Conservation (phyloP, 92 coral and sea anemone species). For the Blastomussa wellsi region DNA sequence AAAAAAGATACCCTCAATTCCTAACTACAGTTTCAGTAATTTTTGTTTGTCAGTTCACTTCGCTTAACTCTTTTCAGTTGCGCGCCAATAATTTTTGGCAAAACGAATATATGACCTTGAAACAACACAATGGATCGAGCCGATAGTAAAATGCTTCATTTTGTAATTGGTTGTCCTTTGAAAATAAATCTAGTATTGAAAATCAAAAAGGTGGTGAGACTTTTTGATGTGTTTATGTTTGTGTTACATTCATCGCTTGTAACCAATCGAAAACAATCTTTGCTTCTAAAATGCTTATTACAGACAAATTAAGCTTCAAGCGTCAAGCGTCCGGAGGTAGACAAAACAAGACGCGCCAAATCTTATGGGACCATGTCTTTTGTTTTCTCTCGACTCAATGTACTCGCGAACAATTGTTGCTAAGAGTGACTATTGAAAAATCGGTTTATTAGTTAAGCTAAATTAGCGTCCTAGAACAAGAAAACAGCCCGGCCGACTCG, state of each 20-base stretch:
- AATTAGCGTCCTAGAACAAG: constrained; percentile 23
- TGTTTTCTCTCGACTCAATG: not conserved
- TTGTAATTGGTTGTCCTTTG: not conserved
- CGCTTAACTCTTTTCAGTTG: too few relatives aligned
- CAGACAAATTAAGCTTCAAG: not conserved
- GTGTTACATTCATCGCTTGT: not conserved
- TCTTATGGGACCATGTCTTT: constrained; percentile 1
- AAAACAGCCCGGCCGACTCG: not conserved
- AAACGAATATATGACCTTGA: not conserved
- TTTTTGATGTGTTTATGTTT: not conserved
- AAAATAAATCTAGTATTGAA: not conserved
- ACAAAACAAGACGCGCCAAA: constrained; percentile 1
- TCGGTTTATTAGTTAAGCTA: constrained; percentile 15
- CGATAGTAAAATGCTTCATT: not conserved
- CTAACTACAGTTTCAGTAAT: not conserved
- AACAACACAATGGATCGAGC: not conserved
- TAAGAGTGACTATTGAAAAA: constrained; percentile 22
- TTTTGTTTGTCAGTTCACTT: too few relatives aligned
- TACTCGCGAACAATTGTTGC: constrained; percentile 21
- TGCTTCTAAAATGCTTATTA: not conserved
- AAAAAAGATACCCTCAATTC: not conserved
- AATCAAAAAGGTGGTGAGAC: not conserved
- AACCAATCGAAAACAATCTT: not conserved
- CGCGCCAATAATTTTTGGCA: not conserved
- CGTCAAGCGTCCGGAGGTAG: not conserved